Evolutionary conservation across 2,113 vertebrate genomes (phyloP), one percentile per base, ranked within the genome.

Genomic region (Taxidea taxus): DNA sequence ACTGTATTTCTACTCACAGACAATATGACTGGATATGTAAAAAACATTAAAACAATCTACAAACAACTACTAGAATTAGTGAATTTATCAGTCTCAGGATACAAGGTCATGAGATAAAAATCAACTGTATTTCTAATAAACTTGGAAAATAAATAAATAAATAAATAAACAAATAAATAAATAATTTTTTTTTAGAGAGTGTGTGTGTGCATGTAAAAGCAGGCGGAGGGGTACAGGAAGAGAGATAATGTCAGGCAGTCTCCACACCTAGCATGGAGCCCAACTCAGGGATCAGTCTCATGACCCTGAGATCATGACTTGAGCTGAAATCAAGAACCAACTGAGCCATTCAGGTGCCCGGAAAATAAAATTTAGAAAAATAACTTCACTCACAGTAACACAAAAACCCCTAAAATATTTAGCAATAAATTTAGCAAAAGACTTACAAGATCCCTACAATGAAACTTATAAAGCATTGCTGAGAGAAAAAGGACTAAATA

Each of bases 351-450:
- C 29, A 31, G 34, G 64, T 18, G 34, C 15, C 64, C 16, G 18
- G 34, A 68, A 68, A 68, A 68, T 68, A 37, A 68, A 94, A 85
- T 89, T 91, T 64, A 78, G n/a, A 39, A 87, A 95, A 87, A 75
- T 66, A 51, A 66, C 23, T 90, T 90, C 25, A 18, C 16, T 84
- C 62, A 75, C 0, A 42, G 29, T 34, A 86, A 49, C 6, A 64
- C 29, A 16, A 95, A 87, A 60, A 87, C 37, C 47, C 64, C 72
- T 74, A 82, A 81, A 87, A 62, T 44, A 77, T 34, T 90, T 39
- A 58, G 20, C 74, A 90, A 86, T 74, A 92, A 60, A 70, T 86
- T 92, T 81, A 56, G 56, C 7, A 91, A 51, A 74, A 88, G 34
- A 85, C 4, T 77, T 88, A 14, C 15, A 91, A 87, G 37, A 82